Evolutionary conservation across 2,113 vertebrate species (phyloP), one percentile per base, ranked within the genome.

Genomic region (Procavia capensis): DNA sequence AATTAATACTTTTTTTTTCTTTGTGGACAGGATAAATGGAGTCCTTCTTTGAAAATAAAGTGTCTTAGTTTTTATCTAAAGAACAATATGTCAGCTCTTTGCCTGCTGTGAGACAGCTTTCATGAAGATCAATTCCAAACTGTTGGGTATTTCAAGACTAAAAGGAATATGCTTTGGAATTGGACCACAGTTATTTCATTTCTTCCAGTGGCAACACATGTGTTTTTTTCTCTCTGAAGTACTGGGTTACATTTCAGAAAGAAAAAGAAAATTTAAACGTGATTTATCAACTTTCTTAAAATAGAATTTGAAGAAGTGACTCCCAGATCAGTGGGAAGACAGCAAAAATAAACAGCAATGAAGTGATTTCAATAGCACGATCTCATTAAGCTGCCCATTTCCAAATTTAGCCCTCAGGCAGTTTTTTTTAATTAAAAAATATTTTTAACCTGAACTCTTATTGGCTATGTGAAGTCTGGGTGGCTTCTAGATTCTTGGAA

Each of bases 401-500:
- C 97, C 97, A 98, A 98, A 97, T 97, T 90, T 98, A 98, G 97
- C 97, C 97, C 72, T 64, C 68, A 98, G 97, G 98, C 98, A 98
- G 93, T 98, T 97, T 98, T 70, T 98, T 98, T 98, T 98, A 98
- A 98, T 98, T 98, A 98, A 98, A 98, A 98, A 97, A 98, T 97
- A 98, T 98, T 98, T 98, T 98, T 95, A 98, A 98, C 97, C 96
- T 98, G 94, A 96, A 95, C 98, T 97, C 96, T 94, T 93, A 98
- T 95, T 98, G 97, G 95, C 85, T 95, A 96, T 86, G 79, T 88
- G 78, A 97, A 97, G 94, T 92, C 97, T 98, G 84, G 90, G 95
- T 98, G 97, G 97, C 89, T 98, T 98, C 85, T 1, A 16, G 98
- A 96, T 94, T 98, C 96, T 98, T 98, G 97, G 98, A 98, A 98